phyloP scores from a whole-genome alignment of 2,797 vertebrate species.

The Oceanodroma leucorhoa region DNA sequence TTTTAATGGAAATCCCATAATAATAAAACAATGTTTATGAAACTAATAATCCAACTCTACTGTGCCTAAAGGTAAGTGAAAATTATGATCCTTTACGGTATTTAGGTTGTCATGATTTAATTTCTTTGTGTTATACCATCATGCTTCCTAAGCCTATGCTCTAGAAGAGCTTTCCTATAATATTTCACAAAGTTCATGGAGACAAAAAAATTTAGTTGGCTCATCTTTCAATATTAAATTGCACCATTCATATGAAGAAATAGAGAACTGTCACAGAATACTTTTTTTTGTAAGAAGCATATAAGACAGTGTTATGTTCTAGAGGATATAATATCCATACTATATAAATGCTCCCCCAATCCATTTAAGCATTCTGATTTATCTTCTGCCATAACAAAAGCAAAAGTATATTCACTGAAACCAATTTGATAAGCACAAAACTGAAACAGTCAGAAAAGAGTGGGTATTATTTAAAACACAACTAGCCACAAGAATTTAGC shows the following conservation, averaged over 20 bases:
- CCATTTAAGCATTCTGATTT: not conserved
- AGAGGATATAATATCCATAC: not conserved
- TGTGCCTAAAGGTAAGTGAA: not conserved
- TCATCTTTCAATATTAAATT: not conserved
- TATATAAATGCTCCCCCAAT: not conserved
- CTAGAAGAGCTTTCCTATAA: not conserved
- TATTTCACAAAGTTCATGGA: not conserved
- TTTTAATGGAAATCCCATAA: not conserved
- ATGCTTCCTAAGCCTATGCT: not conserved
- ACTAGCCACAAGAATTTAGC: not conserved
- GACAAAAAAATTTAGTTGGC: not conserved
- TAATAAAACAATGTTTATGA: not conserved
- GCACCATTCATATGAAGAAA: not conserved
- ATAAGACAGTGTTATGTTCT: not conserved
- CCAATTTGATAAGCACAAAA: not conserved
- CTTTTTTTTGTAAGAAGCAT: not conserved
- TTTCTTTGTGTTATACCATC: not conserved
- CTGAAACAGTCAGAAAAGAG: not conserved
- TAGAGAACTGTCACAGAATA: not conserved
- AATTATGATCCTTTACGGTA: not conserved
- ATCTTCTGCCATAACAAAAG: not conserved
- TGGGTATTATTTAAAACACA: not conserved
- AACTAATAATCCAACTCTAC: not conserved
- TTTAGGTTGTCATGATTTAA: not conserved
- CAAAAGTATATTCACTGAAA: not conserved